phyloP scores from a whole-genome alignment of 30 jellyfish, hydroid and myxozoan species.

The Cassiopea xamachana region DNA sequence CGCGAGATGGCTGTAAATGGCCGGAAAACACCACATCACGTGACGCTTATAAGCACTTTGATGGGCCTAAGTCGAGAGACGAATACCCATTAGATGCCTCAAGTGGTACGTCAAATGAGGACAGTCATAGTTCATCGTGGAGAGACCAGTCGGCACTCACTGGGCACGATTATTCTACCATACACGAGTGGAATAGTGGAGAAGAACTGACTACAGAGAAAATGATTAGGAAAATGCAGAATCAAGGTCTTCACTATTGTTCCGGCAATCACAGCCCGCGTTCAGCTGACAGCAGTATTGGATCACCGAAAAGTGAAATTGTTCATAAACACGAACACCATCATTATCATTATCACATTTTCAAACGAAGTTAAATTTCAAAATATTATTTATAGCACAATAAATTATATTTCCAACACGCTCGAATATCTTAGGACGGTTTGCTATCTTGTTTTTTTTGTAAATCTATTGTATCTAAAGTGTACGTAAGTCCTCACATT shows the following conservation, averaged over 20 bases:
- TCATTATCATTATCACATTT: constrained; percentile 68
- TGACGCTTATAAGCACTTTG: not conserved
- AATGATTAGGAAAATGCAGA: constrained; percentile 30
- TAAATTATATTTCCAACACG: constrained; percentile 29
- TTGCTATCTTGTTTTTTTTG: not conserved
- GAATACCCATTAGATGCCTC: constrained; percentile 7
- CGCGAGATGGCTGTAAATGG: constrained; percentile 18
- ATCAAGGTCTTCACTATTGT: not conserved
- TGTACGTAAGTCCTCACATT: no score
- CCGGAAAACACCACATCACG: constrained; percentile 25
- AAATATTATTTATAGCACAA: constrained; percentile 43
- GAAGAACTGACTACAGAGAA: constrained; percentile 26
- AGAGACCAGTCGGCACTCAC: constrained; percentile 32
- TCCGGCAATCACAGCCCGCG: constrained; percentile 8
- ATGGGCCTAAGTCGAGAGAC: not conserved
- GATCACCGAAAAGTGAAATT: constrained; percentile 32
- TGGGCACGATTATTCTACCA: constrained; percentile 10
- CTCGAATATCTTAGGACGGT: not conserved
- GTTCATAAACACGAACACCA: constrained; percentile 65
- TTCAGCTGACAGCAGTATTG: constrained; percentile 26
- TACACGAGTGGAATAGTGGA: constrained; percentile 34
- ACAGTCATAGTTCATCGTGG: constrained; percentile 37
- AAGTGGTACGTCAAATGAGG: constrained; percentile 19
- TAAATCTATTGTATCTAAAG: not conserved
- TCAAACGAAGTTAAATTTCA: constrained; percentile 45